Evolutionary conservation across 1,140 invertebrate species (phyloP).

Genomic region (Cepaea nemoralis): DNA sequence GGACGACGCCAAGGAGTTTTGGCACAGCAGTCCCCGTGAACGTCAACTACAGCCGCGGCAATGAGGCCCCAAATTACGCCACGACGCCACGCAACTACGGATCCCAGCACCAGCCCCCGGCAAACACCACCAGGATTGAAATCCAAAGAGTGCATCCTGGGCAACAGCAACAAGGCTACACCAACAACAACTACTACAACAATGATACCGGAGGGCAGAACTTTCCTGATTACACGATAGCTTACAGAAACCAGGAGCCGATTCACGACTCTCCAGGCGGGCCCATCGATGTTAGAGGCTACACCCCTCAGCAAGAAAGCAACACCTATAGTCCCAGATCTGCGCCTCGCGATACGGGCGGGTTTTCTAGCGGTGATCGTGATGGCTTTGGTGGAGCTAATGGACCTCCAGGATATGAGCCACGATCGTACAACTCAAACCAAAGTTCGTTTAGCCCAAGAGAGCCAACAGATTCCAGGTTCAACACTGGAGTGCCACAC

Average conservation of each 20-base stretch:
- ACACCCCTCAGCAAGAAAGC: background rate
- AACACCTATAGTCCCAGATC: conserved; percentile 10
- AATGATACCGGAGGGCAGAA: conserved; percentile 1
- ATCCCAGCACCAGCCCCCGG: conserved; percentile 10
- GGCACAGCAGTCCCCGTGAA: background rate
- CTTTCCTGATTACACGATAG: conserved; percentile 46
- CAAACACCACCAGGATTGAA: conserved; percentile 23
- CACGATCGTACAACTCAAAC: conserved; percentile 8
- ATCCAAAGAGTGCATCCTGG: conserved; percentile 29
- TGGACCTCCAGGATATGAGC: conserved; percentile 30
- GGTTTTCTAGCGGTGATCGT: background rate
- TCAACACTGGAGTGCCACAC: conserved; percentile 18
- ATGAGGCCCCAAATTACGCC: conserved; percentile 15
- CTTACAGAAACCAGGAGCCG: conserved; percentile 35
- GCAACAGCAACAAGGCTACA: conserved; percentile 31
- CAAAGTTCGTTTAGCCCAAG: conserved; percentile 16
- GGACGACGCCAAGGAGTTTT: conserved; percentile 9
- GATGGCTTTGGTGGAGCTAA: background rate
- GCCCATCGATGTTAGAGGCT: conserved; percentile 11
- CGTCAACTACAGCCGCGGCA: conserved; percentile 14
- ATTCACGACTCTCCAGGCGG: conserved; percentile 32
- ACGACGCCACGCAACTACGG: conserved; percentile 40
- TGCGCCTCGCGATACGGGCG: background rate
- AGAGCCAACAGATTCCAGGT: background rate
- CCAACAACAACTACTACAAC: conserved; percentile 30